Evolutionary conservation across 2,113 vertebrate genomes (phyloP).

Genomic region (Apeltes quadracus): DNA sequence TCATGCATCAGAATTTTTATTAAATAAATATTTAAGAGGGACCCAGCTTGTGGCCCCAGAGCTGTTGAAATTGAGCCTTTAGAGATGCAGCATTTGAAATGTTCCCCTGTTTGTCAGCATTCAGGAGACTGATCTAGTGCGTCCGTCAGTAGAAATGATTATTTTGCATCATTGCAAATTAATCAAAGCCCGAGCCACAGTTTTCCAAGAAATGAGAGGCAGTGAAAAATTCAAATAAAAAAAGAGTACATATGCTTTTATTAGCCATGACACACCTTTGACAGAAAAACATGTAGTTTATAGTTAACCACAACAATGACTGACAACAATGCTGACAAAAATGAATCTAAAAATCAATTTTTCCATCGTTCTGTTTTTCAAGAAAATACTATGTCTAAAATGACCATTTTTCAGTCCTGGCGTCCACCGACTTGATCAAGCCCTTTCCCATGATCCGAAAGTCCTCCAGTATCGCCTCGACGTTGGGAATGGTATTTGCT

Average conservation of each 20-base stretch:
- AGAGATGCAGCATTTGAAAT: no score
- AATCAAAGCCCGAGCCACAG: background rate
- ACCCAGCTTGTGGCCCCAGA: no score
- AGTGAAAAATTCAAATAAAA: constrained; percentile 3
- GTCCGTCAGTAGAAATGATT: background rate
- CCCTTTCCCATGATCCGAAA: constrained; percentile 88
- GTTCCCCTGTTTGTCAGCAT: background rate
- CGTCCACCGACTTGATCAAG: constrained; percentile 86
- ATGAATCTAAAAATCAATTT: background rate
- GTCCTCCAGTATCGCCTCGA: constrained; percentile 93
- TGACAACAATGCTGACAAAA: constrained; percentile 14
- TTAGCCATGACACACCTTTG: constrained; percentile 24
- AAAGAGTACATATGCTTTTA: constrained; percentile 43
- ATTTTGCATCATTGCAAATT: background rate
- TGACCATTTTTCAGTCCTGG: constrained; percentile 89
- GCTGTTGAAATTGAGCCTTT: no score
- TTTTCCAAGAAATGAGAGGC: background rate
- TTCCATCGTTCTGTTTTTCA: background rate
- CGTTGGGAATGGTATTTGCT: constrained; percentile 83
- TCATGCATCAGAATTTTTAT: no score
- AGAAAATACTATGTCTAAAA: constrained; percentile 74
- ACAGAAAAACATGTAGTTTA: constrained; percentile 1
- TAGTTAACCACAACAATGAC: constrained; percentile 1
- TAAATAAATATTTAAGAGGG: no score
- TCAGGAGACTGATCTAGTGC: background rate